Percentiles rank a stretch among this genome's conserved stretches.
Conservation (phyloP, 1,140 invertebrate species). For the Lepidurus packardi region DNA sequence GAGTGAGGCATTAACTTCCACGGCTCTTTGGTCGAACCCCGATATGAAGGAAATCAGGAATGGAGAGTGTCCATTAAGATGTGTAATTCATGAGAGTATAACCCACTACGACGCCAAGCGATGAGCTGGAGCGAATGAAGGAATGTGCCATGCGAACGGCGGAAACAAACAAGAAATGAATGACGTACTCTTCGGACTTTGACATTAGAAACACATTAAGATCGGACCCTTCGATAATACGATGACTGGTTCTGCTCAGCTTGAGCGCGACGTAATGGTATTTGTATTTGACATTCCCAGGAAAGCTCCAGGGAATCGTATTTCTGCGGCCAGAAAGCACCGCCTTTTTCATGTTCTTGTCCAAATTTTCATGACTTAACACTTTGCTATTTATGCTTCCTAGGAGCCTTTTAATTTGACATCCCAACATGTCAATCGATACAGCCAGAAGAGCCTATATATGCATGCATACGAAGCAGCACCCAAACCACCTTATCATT, state of each 20-base stretch:
- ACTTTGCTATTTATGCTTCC: background rate
- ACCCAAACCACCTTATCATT: no score
- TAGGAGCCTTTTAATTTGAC: background rate
- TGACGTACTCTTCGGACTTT: background rate
- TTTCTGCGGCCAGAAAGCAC: background rate
- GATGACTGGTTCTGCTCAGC: background rate
- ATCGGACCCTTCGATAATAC: background rate
- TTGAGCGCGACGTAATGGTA: background rate
- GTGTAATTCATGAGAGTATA: no score
- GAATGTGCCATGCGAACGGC: background rate
- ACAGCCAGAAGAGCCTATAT: background rate
- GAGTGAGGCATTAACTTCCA: background rate
- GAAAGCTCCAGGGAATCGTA: background rate
- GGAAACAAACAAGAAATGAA: background rate
- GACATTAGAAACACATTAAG: background rate
- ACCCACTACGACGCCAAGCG: no score
- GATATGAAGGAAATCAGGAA: no score
- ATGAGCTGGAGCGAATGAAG: no score
- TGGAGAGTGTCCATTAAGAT: no score
- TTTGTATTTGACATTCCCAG: background rate
- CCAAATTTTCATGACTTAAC: background rate
- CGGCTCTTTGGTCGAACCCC: no score
- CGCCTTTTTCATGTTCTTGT: background rate
- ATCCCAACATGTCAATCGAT: background rate
- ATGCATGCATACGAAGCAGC: no score